These are phyloP conservation scores for Ormyrus thymus DNA, from an alignment of 2,888 invertebrate genomes.

Conservation along the genomic window DNA sequence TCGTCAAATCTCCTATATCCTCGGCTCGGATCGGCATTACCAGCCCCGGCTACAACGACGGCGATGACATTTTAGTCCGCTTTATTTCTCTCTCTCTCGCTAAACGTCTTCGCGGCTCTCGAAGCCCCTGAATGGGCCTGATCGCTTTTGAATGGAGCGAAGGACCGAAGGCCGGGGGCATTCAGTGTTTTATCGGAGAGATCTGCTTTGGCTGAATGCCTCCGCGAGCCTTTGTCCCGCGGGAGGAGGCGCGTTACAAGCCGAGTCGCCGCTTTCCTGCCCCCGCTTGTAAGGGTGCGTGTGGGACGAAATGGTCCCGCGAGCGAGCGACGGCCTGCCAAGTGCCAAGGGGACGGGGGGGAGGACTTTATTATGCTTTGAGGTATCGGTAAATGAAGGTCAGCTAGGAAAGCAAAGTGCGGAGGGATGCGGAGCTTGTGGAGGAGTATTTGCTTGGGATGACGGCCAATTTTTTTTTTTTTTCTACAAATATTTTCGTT, in stretches of 20 bases:
- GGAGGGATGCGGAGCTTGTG: too few relatives aligned
- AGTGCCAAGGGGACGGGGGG: conserved; percentile 31
- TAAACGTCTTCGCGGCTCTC: neutral
- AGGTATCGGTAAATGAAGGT: conserved; percentile 41
- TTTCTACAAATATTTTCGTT: too few relatives aligned
- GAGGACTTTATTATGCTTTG: conserved; percentile 10
- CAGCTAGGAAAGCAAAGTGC: conserved; percentile 21
- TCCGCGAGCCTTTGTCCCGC: conserved; percentile 63
- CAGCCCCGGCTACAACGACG: conserved; percentile 35
- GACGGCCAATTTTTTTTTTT: too few relatives aligned
- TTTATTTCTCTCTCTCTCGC: conserved; percentile 56
- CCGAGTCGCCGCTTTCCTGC: conserved; percentile 29
- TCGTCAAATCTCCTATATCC: conserved; percentile 1
- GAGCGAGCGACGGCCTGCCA: conserved; percentile 57
- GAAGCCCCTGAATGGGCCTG: conserved; percentile 56
- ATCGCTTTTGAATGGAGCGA: conserved; percentile 56
- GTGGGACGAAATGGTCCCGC: conserved; percentile 55
- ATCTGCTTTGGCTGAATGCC: conserved; percentile 71
- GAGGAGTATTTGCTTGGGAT: too few relatives aligned
- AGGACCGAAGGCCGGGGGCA: conserved; percentile 57
- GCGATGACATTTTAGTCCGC: conserved; percentile 68
- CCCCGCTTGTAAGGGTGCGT: neutral
- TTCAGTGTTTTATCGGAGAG: conserved; percentile 72
- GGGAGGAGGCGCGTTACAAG: conserved; percentile 58
- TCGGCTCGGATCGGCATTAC: conserved; percentile 51